phyloP scores from a whole-genome alignment of 2,113 vertebrate genomes.

The Aspiorhynchus laticeps region DNA sequence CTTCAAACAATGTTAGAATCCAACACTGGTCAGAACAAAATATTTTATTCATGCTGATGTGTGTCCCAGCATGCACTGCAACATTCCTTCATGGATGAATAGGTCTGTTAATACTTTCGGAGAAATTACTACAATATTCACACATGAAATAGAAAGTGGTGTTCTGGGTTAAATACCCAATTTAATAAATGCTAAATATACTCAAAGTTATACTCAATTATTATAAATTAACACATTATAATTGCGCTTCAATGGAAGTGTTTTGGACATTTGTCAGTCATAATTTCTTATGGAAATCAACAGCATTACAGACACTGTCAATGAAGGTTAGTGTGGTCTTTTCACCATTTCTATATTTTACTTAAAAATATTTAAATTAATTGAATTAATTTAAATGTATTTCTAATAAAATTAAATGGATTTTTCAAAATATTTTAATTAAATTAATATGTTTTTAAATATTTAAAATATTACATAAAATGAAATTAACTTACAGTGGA shows the following conservation, averaged over 20 bases:
- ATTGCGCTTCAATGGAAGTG: background rate
- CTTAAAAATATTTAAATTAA: too few relatives aligned
- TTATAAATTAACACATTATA: background rate
- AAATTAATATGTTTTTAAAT: too few relatives aligned
- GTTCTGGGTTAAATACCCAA: background rate
- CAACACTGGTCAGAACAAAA: background rate
- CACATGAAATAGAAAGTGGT: background rate
- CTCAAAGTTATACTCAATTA: background rate
- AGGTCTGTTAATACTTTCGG: background rate
- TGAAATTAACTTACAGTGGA: too few relatives aligned
- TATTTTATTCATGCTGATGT: conserved; percentile 1
- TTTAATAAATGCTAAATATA: background rate
- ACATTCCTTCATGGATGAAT: background rate
- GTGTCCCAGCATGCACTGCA: conserved; percentile 39
- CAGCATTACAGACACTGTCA: too few relatives aligned
- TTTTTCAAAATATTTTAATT: too few relatives aligned
- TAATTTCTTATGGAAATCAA: too few relatives aligned
- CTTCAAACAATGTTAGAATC: background rate
- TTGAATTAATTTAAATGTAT: too few relatives aligned
- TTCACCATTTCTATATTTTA: too few relatives aligned
- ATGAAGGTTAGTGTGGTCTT: too few relatives aligned
- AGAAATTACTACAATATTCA: background rate
- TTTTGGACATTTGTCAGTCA: too few relatives aligned
- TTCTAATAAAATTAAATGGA: too few relatives aligned
- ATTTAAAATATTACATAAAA: too few relatives aligned